These are phyloP conservation scores for Staurois parvus DNA, from an alignment of 2,797 vertebrate genomes.

Conservation along the genomic window DNA sequence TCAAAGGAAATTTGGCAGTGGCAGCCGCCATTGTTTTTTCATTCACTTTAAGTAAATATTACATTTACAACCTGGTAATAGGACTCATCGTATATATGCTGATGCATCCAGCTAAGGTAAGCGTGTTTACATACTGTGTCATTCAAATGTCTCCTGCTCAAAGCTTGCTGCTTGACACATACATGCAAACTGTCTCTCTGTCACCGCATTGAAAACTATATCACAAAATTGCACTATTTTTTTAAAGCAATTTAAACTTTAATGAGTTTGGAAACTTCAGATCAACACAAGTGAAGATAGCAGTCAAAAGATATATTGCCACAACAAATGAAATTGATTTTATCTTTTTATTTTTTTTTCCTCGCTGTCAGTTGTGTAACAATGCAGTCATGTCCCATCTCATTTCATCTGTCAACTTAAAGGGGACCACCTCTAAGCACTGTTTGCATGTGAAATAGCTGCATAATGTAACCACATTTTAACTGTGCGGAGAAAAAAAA, in stretches of 20 bases:
- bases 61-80: too few relatives aligned
- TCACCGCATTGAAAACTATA: not conserved
- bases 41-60: too few relatives aligned
- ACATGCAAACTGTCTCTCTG: not conserved
- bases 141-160: not conserved
- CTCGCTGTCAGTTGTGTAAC: not conserved
- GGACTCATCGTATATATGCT: too few relatives aligned
- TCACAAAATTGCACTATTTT: not conserved
- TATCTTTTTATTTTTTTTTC: not conserved
- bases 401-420: too few relatives aligned
- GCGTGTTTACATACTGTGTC: not conserved
- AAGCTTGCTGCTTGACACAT: not conserved
- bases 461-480: too few relatives aligned
- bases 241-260: conserved; percentile 8
- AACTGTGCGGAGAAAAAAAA: too few relatives aligned
- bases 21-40: too few relatives aligned
- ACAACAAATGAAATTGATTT: conserved; percentile 2
- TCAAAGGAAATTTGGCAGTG: too few relatives aligned
- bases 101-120: too few relatives aligned
- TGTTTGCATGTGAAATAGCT: too few relatives aligned
- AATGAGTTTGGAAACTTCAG: not conserved
- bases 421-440: too few relatives aligned
- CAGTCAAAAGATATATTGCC: not conserved
- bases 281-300: conserved; percentile 1
- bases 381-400: not conserved